phyloP scores from a whole-genome alignment of 1,140 invertebrate species.

The Charaxes varanes region DNA sequence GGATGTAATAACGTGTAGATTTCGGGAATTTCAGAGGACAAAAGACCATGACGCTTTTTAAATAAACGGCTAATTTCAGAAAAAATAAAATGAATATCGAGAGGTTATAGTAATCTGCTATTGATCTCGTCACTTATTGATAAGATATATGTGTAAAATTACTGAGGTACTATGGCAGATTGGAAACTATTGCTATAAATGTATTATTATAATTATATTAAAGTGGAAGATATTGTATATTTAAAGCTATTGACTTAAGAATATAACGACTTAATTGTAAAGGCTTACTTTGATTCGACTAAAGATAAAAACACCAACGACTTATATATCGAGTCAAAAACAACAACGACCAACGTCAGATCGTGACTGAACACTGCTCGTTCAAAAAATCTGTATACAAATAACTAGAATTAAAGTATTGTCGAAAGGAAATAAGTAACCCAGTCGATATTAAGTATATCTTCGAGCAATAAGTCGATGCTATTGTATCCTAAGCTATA shows the following conservation, averaged over 20 bases:
- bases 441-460: slow-evolving; percentile 14
- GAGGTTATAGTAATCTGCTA: slow-evolving; percentile 41
- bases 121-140: slow-evolving; percentile 32
- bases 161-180: slow-evolving; percentile 67
- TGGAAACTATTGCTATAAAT: slow-evolving; percentile 64
- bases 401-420: slow-evolving; percentile 29
- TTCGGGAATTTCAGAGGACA: neutral
- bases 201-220: slow-evolving; percentile 58
- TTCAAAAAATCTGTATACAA: slow-evolving; percentile 26
- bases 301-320: slow-evolving; percentile 35
- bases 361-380: slow-evolving; percentile 8
- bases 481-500: slow-evolving; percentile 25
- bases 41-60: too few relatives aligned
- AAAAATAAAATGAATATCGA: neutral
- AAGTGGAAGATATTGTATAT: slow-evolving; percentile 70
- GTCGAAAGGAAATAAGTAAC: slow-evolving; percentile 22
- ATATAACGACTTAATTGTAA: slow-evolving; percentile 52
- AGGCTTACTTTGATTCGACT: slow-evolving; percentile 29
- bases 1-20: slow-evolving; percentile 8
- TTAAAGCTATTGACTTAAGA: slow-evolving; percentile 69
- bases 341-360: slow-evolving; percentile 27
- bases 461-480: slow-evolving; percentile 31
- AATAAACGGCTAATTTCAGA: too few relatives aligned
- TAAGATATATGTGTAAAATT: slow-evolving; percentile 48
- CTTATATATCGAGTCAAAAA: slow-evolving; percentile 33